Conservation (phyloP, 2,797 vertebrate genomes). For the Poecilia velifera region DNA sequence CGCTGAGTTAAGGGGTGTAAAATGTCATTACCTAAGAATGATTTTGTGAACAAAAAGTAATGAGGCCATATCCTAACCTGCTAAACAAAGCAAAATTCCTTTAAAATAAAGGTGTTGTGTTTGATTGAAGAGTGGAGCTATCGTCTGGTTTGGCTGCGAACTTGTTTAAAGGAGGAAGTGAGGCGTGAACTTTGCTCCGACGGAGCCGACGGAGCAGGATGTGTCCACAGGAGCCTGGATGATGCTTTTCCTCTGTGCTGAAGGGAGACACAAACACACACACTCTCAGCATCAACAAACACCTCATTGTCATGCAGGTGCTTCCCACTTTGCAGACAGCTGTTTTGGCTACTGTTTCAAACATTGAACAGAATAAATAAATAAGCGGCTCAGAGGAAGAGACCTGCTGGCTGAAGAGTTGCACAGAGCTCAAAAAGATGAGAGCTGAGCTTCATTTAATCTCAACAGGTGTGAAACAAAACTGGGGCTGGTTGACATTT, state of each 20-base stretch:
- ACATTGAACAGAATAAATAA: slow-evolving; percentile 61
- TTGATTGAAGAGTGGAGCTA: slow-evolving; percentile 8
- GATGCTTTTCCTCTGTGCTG: slow-evolving; percentile 67
- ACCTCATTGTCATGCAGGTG: slow-evolving; percentile 72
- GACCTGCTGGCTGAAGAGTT: slow-evolving; percentile 6
- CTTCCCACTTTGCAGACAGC: slow-evolving; percentile 60
- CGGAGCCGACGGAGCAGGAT: slow-evolving; percentile 29
- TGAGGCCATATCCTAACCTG: too few relatives aligned
- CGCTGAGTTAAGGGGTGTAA: too few relatives aligned
- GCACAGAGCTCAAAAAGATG: slow-evolving; percentile 37
- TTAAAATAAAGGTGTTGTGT: slow-evolving; percentile 20
- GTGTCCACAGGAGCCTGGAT: slow-evolving; percentile 39
- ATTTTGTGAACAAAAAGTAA: too few relatives aligned
- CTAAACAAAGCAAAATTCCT: slow-evolving; percentile 22
- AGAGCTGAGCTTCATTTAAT: slow-evolving; percentile 25
- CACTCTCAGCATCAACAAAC: slow-evolving; percentile 3
- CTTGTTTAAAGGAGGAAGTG: not conserved
- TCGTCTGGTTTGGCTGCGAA: not conserved
- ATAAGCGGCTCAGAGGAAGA: slow-evolving; percentile 51
- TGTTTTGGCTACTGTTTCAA: slow-evolving; percentile 52
- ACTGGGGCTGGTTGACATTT: slow-evolving; percentile 1
- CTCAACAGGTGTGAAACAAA: slow-evolving; percentile 35
- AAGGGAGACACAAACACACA: slow-evolving; percentile 20
- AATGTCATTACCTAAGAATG: too few relatives aligned
- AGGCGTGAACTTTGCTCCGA: not conserved